Percentiles rank a stretch among this genome's conserved stretches.
phyloP scores from a whole-genome alignment of 2,888 invertebrate species.

The Drosophila paramelanica region DNA sequence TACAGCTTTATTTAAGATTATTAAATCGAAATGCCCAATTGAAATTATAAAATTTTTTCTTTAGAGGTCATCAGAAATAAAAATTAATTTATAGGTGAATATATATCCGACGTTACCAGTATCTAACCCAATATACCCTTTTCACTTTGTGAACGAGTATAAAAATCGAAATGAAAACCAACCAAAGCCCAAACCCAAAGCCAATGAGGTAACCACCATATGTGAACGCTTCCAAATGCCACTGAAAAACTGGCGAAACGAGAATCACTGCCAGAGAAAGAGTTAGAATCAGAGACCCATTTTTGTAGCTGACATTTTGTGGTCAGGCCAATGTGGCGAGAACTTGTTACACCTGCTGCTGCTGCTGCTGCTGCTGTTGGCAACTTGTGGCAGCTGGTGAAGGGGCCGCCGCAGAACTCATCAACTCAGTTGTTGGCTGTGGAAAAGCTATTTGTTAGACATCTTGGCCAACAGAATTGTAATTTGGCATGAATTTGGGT shows the following conservation, averaged over 20 bases:
- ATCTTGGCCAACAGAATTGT: constrained; percentile 50
- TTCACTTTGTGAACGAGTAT: too few species aligned
- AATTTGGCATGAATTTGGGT: constrained; percentile 76
- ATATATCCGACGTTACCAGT: too few species aligned
- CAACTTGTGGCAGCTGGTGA: constrained; percentile 23
- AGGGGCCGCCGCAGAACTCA: constrained; percentile 28
- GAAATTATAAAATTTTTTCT: too few species aligned
- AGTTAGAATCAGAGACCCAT: constrained; percentile 66
- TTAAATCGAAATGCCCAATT: too few species aligned
- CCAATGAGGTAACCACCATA: constrained; percentile 80
- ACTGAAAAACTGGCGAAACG: constrained; percentile 62
- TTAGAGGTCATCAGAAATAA: too few species aligned
- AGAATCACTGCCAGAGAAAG: constrained; percentile 44
- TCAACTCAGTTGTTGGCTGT: constrained; percentile 28
- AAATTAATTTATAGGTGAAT: too few species aligned
- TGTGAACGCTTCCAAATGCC: constrained; percentile 46
- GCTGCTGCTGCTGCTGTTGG: constrained; percentile 7
- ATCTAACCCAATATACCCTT: too few species aligned
- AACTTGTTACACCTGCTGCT: constrained; percentile 80
- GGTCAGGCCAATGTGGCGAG: constrained; percentile 64
- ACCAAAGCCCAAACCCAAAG: constrained; percentile 47
- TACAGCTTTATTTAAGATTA: too few species aligned
- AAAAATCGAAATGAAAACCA: constrained; percentile 70
- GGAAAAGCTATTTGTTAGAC: constrained; percentile 42
- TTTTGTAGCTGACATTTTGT: constrained; percentile 70